A percentile compares a stretch with the other conserved stretches of the same genome.
phyloP scores from a whole-genome alignment of 2,797 vertebrate species.

The Tamandua tetradactyla region DNA sequence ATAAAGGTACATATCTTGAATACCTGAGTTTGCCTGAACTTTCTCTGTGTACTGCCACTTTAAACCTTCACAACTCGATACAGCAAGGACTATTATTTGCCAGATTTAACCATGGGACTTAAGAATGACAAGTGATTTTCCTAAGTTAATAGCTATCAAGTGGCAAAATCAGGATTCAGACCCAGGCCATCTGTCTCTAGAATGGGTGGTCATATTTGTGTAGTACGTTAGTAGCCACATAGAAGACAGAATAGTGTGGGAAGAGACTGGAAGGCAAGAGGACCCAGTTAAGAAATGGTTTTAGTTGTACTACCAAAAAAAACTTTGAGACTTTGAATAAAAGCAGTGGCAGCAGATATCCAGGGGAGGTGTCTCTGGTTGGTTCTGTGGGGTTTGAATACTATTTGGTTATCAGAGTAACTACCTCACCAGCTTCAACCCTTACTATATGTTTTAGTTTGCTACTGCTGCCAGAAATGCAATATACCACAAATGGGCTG shows the following conservation, averaged over 20 bases:
- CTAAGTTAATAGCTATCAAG: not conserved
- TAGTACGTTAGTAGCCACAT: too few relatives aligned
- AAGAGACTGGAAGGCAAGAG: not conserved
- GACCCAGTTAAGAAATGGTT: not conserved
- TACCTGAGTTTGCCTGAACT: not conserved
- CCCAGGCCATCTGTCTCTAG: not conserved
- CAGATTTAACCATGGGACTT: not conserved
- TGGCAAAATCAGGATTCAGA: not conserved
- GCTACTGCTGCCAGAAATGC: too few relatives aligned
- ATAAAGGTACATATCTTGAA: not conserved
- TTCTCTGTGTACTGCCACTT: not conserved
- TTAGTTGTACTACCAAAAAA: not conserved
- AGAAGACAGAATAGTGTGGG: too few relatives aligned
- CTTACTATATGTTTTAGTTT: too few relatives aligned
- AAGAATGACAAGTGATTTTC: not conserved
- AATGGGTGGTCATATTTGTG: not conserved
- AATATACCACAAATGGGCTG: too few relatives aligned
- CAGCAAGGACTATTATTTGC: not conserved
- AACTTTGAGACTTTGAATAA: not conserved
- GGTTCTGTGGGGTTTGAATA: not conserved
- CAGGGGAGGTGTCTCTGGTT: not conserved
- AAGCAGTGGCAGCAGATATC: not conserved
- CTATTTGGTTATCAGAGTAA: not conserved
- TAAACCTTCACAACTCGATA: not conserved
- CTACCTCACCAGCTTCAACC: not conserved